Evolutionary conservation across 2,797 vertebrate genomes (phyloP).

Genomic region (Spheniscus humboldti): DNA sequence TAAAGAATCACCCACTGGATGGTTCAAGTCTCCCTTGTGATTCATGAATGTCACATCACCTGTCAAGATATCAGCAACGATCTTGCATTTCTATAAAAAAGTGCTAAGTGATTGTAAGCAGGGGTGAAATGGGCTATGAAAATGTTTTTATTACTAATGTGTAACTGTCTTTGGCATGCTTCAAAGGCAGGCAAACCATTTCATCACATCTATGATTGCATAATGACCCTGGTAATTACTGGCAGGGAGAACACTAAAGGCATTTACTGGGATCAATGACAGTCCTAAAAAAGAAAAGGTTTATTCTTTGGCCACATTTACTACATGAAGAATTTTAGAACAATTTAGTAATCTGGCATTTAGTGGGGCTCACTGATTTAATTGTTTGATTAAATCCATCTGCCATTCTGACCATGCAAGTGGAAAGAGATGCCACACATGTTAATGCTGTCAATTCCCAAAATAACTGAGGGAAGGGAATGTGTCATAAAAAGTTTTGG

Average conservation of each 20-base stretch:
- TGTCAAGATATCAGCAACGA: not conserved
- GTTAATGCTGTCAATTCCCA: not conserved
- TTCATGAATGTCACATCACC: not conserved
- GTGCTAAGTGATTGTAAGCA: constrained; percentile 6
- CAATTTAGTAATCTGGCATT: not conserved
- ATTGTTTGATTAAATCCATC: not conserved
- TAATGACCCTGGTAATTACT: not conserved
- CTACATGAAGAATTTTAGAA: not conserved
- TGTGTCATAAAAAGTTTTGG: not conserved
- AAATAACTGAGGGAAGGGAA: not conserved
- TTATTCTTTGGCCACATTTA: not conserved
- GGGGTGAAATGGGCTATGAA: constrained; percentile 38
- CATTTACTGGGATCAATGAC: not conserved
- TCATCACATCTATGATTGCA: not conserved
- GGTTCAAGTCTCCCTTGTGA: not conserved
- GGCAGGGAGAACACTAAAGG: not conserved
- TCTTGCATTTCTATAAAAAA: constrained; percentile 1
- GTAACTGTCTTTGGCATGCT: constrained; percentile 1
- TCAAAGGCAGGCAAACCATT: not conserved
- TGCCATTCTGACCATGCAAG: not conserved
- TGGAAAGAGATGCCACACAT: not conserved
- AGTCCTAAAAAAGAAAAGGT: not conserved
- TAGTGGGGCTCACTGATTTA: not conserved
- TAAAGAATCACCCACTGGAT: not conserved
- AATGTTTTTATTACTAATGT: constrained; percentile 27